Percentiles rank a stretch among this genome's conserved stretches.
phyloP scores from a whole-genome alignment of 1,140 invertebrate genomes.

The Potamilus streckersoni region DNA sequence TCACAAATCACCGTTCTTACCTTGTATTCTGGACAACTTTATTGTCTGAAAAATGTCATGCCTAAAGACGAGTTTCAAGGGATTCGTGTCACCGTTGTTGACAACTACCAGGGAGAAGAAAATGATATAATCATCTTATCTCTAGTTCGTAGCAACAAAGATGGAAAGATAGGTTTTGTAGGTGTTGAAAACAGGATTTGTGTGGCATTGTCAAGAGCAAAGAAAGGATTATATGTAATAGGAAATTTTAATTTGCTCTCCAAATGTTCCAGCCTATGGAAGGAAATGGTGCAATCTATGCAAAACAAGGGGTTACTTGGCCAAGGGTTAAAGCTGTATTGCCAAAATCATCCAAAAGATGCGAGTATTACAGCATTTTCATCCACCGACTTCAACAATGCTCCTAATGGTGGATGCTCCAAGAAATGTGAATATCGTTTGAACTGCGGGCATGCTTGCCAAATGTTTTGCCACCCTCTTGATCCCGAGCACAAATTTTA shows the following conservation, averaged over 20 bases:
- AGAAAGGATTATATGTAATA: conserved; percentile 76
- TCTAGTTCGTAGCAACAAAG: conserved; percentile 78
- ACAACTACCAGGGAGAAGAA: conserved; percentile 84
- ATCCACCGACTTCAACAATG: conserved; percentile 61
- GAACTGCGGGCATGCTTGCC: conserved; percentile 64
- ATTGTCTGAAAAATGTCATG: conserved; percentile 54
- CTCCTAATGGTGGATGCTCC: conserved; percentile 67
- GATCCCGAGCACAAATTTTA: conserved; percentile 59
- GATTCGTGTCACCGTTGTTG: conserved; percentile 76
- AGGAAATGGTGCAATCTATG: conserved; percentile 53
- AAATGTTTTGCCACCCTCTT: conserved; percentile 53
- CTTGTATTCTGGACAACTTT: conserved; percentile 66
- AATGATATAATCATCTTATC: conserved; percentile 86
- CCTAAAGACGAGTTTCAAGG: conserved; percentile 48
- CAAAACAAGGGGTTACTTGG: conserved; percentile 36
- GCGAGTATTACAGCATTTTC: conserved; percentile 32
- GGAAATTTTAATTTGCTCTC: conserved; percentile 77
- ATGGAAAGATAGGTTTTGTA: conserved; percentile 82
- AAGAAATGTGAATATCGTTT: conserved; percentile 58
- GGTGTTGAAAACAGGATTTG: conserved; percentile 82
- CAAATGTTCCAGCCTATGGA: conserved; percentile 64
- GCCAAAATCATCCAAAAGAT: conserved; percentile 68
- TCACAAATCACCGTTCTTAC: conserved; percentile 67
- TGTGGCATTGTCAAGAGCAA: conserved; percentile 85
- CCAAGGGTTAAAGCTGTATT: conserved; percentile 59